Percentiles rank a stretch among this genome's conserved stretches.
Evolutionary conservation across 92 coral and sea anemone genomes (phyloP).

Genomic region (Galaxea fascicularis): DNA sequence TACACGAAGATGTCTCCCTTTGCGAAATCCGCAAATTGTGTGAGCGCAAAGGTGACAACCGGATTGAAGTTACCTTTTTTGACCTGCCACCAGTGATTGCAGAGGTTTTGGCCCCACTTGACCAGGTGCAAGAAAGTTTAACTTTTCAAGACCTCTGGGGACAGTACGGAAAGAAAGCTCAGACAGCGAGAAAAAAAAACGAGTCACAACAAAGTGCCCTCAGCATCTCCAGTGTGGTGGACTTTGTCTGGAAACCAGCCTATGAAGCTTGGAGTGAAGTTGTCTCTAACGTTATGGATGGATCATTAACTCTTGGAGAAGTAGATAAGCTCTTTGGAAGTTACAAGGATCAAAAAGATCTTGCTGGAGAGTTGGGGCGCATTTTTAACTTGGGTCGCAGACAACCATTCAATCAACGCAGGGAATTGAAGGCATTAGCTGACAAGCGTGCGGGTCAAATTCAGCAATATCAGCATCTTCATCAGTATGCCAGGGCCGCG

Average conservation of each 20-base stretch:
- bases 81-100: slow-evolving; percentile 26
- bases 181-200: slow-evolving; percentile 38
- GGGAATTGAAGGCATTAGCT: neutral
- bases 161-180: slow-evolving; percentile 53
- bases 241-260: slow-evolving; percentile 65
- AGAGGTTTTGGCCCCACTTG: slow-evolving; percentile 41
- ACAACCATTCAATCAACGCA: neutral
- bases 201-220: slow-evolving; percentile 37
- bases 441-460: slow-evolving; percentile 51
- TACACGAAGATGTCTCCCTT: slow-evolving; percentile 24
- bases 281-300: no score
- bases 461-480: slow-evolving; percentile 62
- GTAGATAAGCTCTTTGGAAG: slow-evolving; percentile 60
- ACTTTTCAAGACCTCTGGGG: slow-evolving; percentile 70
- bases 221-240: slow-evolving; percentile 55
- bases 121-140: slow-evolving; percentile 50
- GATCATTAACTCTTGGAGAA: slow-evolving; percentile 46
- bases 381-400: slow-evolving; percentile 30
- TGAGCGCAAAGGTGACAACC: slow-evolving; percentile 15
- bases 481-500: slow-evolving; percentile 63
- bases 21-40: slow-evolving; percentile 50
- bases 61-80: slow-evolving; percentile 46
- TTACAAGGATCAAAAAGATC: slow-evolving; percentile 17
- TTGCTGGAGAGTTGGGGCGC: slow-evolving; percentile 53
- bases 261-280: slow-evolving; percentile 35